phyloP scores from a whole-genome alignment of 2,113 vertebrate genomes.

The Orthochromis malagaraziensis region DNA sequence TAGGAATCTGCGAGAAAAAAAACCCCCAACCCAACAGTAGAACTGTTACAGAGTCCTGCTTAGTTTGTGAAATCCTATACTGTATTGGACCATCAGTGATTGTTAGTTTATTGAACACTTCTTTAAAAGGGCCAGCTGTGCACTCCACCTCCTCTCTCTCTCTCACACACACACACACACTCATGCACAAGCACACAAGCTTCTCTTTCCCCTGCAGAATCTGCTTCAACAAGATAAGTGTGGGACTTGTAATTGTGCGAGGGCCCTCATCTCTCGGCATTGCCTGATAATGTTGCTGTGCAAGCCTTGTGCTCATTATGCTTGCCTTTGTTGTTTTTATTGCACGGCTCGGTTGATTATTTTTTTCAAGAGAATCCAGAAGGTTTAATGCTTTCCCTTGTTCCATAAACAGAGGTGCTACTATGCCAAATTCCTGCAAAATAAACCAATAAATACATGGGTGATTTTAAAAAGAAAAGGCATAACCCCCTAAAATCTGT shows the following conservation, averaged over 20 bases:
- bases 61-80: background rate
- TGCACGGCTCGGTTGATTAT: constrained; percentile 48
- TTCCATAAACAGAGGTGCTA: constrained; percentile 27
- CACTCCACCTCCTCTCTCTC: background rate
- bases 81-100: constrained; percentile 1
- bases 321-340: constrained; percentile 57
- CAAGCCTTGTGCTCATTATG: constrained; percentile 58
- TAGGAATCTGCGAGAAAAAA: background rate
- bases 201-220: constrained; percentile 38
- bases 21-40: rapidly evolving
- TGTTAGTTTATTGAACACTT: constrained; percentile 24
- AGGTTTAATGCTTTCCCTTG: constrained; percentile 42
- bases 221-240: constrained; percentile 66
- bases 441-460: constrained; percentile 30
- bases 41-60: background rate
- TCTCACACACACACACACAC: background rate
- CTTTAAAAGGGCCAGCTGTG: background rate
- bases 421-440: background rate
- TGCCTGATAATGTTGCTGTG: constrained; percentile 56
- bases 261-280: constrained; percentile 47
- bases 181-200: background rate
- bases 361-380: constrained; percentile 44
- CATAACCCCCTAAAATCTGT: background rate
- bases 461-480: background rate
- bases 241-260: constrained; percentile 58